These are phyloP conservation scores for Thereva unica DNA, from an alignment of 2,888 invertebrate species.

Conservation along the genomic window DNA sequence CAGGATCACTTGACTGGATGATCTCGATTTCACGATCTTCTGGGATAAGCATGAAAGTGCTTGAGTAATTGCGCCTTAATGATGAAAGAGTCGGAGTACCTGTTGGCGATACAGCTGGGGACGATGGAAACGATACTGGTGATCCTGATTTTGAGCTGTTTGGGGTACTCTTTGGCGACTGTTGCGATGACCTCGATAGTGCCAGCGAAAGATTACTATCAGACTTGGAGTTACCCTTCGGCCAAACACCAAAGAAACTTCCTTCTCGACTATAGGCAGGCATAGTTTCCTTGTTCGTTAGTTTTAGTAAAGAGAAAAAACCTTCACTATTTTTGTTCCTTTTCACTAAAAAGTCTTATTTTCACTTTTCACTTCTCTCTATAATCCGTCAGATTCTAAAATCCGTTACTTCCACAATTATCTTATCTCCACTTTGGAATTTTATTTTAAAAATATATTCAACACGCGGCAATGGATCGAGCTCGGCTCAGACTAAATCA, in stretches of 20 bases:
- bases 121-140: slow-evolving; percentile 47
- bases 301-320: too few species aligned
- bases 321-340: not conserved
- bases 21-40: slow-evolving; percentile 63
- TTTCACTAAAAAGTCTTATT: slow-evolving; percentile 25
- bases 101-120: slow-evolving; percentile 60
- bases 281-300: slow-evolving; percentile 38
- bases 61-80: slow-evolving; percentile 62
- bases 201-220: slow-evolving; percentile 20
- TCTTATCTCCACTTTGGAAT: not conserved
- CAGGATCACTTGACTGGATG: slow-evolving; percentile 21
- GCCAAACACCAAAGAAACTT: slow-evolving; percentile 42
- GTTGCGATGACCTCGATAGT: slow-evolving; percentile 24
- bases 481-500: slow-evolving; percentile 38
- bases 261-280: slow-evolving; percentile 40
- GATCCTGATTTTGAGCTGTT: slow-evolving; percentile 40
- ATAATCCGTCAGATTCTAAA: slow-evolving; percentile 13
- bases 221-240: slow-evolving; percentile 36
- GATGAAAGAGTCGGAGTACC: slow-evolving; percentile 65
- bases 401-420: not conserved
- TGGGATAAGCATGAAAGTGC: slow-evolving; percentile 64
- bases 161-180: slow-evolving; percentile 39
- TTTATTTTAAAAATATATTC: not conserved
- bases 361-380: slow-evolving; percentile 3
- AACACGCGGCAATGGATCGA: slow-evolving; percentile 5